Percentiles rank a stretch among this genome's conserved stretches.
Conservation (phyloP, 2,888 invertebrate species). For the Pseudococcus longispinus region DNA sequence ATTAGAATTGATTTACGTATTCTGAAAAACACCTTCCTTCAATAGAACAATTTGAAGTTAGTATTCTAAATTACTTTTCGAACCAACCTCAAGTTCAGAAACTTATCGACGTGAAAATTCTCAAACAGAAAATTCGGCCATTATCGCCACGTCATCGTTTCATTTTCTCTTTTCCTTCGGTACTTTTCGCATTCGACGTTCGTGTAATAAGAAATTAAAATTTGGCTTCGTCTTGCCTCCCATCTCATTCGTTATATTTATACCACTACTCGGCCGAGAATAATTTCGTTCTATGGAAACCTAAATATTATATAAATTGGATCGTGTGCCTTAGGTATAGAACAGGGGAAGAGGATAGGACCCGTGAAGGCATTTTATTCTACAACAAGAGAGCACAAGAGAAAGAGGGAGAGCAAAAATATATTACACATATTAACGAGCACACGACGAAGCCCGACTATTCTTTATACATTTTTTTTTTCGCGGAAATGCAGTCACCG, state of each 20-base stretch:
- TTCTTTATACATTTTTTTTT: background rate
- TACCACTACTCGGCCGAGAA: background rate
- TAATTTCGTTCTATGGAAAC: constrained; percentile 2
- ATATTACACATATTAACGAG: background rate
- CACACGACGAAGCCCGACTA: background rate
- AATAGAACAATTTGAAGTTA: too few relatives aligned
- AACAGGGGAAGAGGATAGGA: background rate
- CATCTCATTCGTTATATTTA: background rate
- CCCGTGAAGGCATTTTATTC: background rate
- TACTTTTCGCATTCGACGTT: background rate
- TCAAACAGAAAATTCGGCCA: background rate
- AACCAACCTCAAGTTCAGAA: too few relatives aligned
- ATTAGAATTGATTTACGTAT: too few relatives aligned
- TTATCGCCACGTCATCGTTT: background rate
- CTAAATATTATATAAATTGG: constrained; percentile 12
- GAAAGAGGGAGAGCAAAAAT: background rate
- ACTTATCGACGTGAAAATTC: background rate
- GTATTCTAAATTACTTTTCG: too few relatives aligned
- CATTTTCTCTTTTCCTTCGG: background rate
- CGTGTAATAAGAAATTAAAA: constrained; percentile 8
- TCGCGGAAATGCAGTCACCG: background rate
- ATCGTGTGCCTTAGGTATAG: background rate
- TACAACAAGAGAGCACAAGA: background rate
- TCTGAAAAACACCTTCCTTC: too few relatives aligned
- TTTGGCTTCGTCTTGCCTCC: background rate